Percentiles rank a stretch among this genome's conserved stretches.
Conservation (phyloP, 2,113 vertebrate species). For the Nycticebus coucang region DNA sequence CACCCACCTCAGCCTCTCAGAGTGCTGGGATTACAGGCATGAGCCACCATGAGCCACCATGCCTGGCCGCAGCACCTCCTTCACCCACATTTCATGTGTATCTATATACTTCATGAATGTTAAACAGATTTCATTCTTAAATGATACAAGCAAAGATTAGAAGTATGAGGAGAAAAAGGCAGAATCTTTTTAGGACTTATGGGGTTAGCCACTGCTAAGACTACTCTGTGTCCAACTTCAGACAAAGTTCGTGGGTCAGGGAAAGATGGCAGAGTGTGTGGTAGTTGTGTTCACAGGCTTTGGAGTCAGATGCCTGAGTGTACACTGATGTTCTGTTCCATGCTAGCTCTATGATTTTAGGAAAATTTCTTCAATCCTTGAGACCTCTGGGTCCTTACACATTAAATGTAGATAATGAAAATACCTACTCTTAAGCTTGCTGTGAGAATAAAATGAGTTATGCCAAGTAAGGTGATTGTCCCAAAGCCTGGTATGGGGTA, state of each 20-base stretch:
- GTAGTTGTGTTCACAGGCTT: background rate
- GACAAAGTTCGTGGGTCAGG: background rate
- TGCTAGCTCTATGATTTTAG: background rate
- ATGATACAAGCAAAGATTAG: background rate
- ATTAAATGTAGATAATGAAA: background rate
- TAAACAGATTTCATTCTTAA: background rate
- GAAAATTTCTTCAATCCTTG: background rate
- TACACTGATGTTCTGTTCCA: background rate
- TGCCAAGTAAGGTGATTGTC: background rate
- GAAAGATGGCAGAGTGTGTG: background rate
- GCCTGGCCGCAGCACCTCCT: background rate
- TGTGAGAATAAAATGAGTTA: background rate
- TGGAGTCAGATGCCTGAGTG: background rate
- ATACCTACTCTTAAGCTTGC: background rate
- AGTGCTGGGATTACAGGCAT: too few species aligned
- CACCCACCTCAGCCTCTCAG: too few species aligned
- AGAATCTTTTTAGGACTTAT: background rate
- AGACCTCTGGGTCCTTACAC: background rate
- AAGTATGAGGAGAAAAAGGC: background rate
- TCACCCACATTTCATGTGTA: background rate
- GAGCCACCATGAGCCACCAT: too few species aligned
- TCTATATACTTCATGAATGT: background rate
- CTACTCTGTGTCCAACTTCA: background rate
- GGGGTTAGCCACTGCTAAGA: background rate
- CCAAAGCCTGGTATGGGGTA: background rate